Percentiles rank a stretch among this genome's conserved stretches.
These are phyloP conservation scores for Melanocharis versteri DNA, from an alignment of 2,113 vertebrate species.

Conservation along the genomic window DNA sequence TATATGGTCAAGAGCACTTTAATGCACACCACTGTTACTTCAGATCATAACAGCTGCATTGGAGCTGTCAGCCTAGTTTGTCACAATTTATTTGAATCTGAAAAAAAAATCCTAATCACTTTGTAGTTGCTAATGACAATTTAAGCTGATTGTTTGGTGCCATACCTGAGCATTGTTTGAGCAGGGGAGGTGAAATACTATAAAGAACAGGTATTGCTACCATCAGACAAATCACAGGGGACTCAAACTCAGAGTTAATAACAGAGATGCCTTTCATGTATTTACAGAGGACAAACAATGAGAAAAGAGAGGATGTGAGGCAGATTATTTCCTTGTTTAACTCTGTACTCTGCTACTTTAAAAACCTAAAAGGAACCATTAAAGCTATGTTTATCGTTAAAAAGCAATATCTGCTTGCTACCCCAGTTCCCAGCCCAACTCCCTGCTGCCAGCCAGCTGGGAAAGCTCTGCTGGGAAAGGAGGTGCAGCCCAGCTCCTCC, in stretches of 20 bases:
- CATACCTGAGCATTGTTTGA: neutral
- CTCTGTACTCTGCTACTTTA: neutral
- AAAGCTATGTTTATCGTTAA: neutral
- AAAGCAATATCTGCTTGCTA: neutral
- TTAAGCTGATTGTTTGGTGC: neutral
- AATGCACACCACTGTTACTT: neutral
- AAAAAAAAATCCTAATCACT: neutral
- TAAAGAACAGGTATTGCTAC: neutral
- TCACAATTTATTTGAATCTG: neutral
- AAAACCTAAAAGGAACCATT: neutral
- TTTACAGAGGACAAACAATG: constrained; percentile 15
- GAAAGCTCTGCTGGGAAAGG: neutral
- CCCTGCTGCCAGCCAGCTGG: neutral
- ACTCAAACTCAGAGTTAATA: neutral
- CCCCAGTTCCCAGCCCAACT: neutral
- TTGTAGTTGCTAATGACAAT: neutral
- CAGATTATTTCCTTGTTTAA: neutral
- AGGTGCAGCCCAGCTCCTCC: neutral
- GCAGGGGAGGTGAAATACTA: neutral
- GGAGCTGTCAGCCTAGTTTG: neutral
- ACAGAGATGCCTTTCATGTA: neutral
- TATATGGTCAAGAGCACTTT: neutral
- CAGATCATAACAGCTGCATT: neutral
- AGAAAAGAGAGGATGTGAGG: neutral
- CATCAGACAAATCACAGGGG: neutral